phyloP scores from a whole-genome alignment of 2,113 vertebrate genomes.

The Azemiops feae region DNA sequence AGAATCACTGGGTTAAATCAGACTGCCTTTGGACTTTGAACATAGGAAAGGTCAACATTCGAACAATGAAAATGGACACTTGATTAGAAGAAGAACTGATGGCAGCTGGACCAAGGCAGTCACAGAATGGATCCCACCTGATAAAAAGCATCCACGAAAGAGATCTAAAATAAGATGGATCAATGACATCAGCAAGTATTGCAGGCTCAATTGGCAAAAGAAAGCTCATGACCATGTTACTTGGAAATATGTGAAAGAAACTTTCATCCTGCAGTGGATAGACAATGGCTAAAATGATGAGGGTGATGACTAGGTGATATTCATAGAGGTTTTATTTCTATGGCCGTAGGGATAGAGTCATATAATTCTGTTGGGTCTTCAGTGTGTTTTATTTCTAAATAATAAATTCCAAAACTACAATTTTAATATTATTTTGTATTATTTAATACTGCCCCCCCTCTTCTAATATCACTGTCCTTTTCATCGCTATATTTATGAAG shows the following conservation, averaged over 20 bases:
- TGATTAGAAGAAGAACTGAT: neutral
- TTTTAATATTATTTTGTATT: neutral
- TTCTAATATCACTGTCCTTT: neutral
- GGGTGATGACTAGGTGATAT: neutral
- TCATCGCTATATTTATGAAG: neutral
- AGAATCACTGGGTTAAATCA: neutral
- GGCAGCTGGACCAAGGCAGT: neutral
- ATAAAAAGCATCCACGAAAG: neutral
- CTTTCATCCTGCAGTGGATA: neutral
- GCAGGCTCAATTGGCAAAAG: neutral
- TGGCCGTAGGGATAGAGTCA: neutral
- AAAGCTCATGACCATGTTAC: neutral
- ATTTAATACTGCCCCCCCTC: neutral
- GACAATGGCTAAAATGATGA: neutral
- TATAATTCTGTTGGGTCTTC: neutral
- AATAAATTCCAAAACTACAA: neutral
- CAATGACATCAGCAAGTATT: neutral
- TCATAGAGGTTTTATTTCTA: neutral
- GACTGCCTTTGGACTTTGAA: neutral
- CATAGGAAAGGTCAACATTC: neutral
- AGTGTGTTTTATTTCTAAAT: neutral
- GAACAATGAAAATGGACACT: neutral
- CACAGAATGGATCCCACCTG: neutral
- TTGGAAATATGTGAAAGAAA: neutral
- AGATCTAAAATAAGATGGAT: neutral